A percentile compares a stretch with the other conserved stretches of the same genome.
Evolutionary conservation across 2,888 invertebrate genomes (phyloP).

Genomic region (Zhengitettix transpicula): DNA sequence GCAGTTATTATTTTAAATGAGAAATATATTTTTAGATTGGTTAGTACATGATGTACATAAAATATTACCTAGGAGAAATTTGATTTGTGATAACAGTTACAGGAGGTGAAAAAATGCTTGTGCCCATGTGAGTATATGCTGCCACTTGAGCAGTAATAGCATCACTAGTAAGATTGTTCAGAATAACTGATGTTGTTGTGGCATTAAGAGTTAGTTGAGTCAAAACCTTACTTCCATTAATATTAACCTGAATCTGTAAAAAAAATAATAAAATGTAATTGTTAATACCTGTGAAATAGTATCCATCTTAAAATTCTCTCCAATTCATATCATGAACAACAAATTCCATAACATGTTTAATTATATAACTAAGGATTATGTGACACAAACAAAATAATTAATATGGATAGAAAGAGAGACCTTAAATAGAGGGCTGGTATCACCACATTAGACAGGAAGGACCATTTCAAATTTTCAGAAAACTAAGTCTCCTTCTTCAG

Average conservation of each 20-base stretch:
- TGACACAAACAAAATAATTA: too few species aligned
- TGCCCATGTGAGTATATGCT: slow-evolving; percentile 72
- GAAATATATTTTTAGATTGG: not conserved
- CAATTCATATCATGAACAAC: too few species aligned
- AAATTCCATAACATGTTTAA: too few species aligned
- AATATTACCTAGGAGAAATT: slow-evolving; percentile 15
- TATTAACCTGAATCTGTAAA: slow-evolving; percentile 42
- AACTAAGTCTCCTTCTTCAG: too few species aligned
- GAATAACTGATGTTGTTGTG: slow-evolving; percentile 69
- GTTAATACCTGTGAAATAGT: too few species aligned
- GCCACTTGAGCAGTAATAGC: slow-evolving; percentile 79
- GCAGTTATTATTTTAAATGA: not conserved
- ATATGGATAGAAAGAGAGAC: too few species aligned
- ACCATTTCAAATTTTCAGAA: too few species aligned
- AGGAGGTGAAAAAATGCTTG: slow-evolving; percentile 72
- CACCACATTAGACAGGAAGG: too few species aligned
- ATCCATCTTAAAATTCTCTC: too few species aligned
- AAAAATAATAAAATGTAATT: not conserved
- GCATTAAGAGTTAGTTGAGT: slow-evolving; percentile 77
- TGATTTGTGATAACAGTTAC: slow-evolving; percentile 52
- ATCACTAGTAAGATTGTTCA: slow-evolving; percentile 74
- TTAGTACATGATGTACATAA: not conserved
- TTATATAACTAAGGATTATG: too few species aligned
- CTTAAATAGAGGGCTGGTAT: too few species aligned
- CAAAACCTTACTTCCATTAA: slow-evolving; percentile 44